A percentile compares a stretch with the other conserved stretches of the same genome.
Conservation (phyloP, 2,888 invertebrate species). For the Pristionchus exspectatus region DNA sequence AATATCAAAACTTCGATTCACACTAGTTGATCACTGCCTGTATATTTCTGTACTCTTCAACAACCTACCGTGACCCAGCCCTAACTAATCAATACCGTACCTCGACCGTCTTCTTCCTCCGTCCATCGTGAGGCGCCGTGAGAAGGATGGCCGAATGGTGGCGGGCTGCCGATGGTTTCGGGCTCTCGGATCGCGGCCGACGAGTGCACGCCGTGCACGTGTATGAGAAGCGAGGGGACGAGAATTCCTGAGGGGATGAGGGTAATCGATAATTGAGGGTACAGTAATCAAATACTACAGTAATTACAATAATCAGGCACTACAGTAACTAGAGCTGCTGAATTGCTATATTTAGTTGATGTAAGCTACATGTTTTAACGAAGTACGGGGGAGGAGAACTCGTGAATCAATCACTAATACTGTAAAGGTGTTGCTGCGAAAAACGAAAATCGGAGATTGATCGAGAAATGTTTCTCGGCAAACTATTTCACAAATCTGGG, state of each 20-base stretch:
- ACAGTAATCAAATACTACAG: no score
- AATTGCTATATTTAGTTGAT: no score
- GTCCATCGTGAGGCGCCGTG: background rate
- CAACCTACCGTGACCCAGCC: background rate
- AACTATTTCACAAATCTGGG: background rate
- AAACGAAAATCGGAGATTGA: no score
- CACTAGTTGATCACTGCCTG: no score
- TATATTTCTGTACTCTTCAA: background rate
- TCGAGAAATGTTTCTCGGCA: background rate
- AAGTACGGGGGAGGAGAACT: background rate
- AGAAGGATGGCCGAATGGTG: background rate
- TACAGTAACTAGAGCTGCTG: no score
- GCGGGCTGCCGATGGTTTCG: background rate
- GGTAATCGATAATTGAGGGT: background rate
- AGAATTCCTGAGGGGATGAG: background rate
- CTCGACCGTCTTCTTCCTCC: background rate
- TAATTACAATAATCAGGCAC: no score
- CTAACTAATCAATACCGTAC: background rate
- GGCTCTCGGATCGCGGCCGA: slow-evolving; percentile 43
- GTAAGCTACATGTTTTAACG: no score
- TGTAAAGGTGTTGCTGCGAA: no score
- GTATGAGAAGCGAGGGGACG: slow-evolving; percentile 6
- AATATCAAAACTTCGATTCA: no score
- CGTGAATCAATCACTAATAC: no score
- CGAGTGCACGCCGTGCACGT: slow-evolving; percentile 15